phyloP scores from a whole-genome alignment of 2,797 vertebrate genomes.

The Cygnus olor region DNA sequence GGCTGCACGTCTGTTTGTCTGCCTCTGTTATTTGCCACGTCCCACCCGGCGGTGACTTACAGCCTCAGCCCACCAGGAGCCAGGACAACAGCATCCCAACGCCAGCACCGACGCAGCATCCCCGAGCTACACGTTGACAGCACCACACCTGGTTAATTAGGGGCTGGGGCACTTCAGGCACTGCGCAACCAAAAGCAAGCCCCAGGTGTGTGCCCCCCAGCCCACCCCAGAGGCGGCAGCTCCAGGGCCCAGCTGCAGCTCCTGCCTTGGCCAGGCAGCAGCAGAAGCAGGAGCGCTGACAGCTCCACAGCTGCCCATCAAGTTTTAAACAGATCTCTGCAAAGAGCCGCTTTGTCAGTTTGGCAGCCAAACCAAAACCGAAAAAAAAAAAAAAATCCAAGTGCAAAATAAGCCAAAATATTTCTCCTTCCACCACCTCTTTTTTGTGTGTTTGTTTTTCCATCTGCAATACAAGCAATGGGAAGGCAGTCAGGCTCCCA shows the following conservation, averaged over 20 bases:
- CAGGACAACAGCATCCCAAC: not conserved
- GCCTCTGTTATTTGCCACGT: not conserved
- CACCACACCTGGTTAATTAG: rapidly evolving
- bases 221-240: not conserved
- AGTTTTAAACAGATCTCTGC: not conserved
- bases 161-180: not conserved
- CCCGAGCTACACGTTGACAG: too few relatives aligned
- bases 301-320: slow-evolving; percentile 40
- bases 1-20: not conserved
- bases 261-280: not conserved
- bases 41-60: rapidly evolving
- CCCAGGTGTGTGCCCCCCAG: not conserved
- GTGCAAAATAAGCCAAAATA: slow-evolving; percentile 39
- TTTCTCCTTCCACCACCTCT: slow-evolving; percentile 52
- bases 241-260: not conserved
- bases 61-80: not conserved
- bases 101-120: rapidly evolving
- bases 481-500: not conserved
- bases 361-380: not conserved
- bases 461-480: not conserved
- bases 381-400: not conserved
- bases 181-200: rapidly evolving
- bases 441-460: slow-evolving; percentile 19
- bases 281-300: not conserved
- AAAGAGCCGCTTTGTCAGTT: not conserved